These are phyloP conservation scores for Ceraclea dissimilis DNA, from an alignment of 2,888 invertebrate genomes.

Conservation along the genomic window DNA sequence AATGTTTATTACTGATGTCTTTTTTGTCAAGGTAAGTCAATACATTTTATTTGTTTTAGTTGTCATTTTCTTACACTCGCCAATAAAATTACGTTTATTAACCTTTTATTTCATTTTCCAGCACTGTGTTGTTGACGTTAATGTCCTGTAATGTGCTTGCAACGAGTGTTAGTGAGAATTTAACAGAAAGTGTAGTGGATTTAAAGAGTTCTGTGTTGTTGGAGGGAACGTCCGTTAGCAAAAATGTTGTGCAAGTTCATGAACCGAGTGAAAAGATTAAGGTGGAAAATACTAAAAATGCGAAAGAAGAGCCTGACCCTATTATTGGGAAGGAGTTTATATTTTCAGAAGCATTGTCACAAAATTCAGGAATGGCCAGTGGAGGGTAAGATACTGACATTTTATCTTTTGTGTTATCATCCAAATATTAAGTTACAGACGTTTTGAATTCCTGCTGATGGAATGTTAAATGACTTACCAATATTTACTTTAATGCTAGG, in stretches of 20 bases:
- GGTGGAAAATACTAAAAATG: neutral
- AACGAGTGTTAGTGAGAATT: constrained; percentile 14
- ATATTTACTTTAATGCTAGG: no score
- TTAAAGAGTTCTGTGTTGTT: neutral
- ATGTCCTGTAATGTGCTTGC: constrained; percentile 30
- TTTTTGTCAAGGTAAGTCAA: constrained; percentile 49
- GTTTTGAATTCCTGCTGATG: no score
- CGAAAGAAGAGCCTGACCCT: neutral
- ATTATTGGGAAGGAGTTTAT: constrained; percentile 38
- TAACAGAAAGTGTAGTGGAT: neutral
- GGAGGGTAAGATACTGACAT: constrained; percentile 41
- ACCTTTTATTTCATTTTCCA: constrained; percentile 31
- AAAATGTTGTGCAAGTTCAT: constrained; percentile 4
- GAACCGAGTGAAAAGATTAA: constrained; percentile 1
- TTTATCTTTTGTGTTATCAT: no score
- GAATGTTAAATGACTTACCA: no score
- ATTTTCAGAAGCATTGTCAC: constrained; percentile 45
- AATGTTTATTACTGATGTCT: constrained; percentile 53
- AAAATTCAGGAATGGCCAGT: constrained; percentile 50
- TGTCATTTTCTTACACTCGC: neutral
- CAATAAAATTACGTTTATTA: neutral
- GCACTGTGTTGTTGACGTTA: constrained; percentile 52
- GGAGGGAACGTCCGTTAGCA: neutral
- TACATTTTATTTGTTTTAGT: neutral
- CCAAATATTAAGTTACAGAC: no score